A percentile compares a stretch with the other conserved stretches of the same genome.
Conservation (phyloP, 1,140 invertebrate genomes). For the Olivierus martensii region DNA sequence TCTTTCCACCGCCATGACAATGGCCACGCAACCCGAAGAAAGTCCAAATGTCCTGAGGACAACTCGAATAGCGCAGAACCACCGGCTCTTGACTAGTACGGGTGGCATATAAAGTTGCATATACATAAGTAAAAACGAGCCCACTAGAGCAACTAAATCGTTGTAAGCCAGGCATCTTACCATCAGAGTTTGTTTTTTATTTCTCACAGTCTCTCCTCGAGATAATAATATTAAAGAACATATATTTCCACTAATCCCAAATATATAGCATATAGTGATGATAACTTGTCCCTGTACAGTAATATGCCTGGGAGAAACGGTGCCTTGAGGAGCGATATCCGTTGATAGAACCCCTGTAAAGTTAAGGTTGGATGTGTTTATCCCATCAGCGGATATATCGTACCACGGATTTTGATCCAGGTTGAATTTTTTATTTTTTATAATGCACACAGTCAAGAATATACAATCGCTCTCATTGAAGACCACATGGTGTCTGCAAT, state of each 20-base stretch:
- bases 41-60: conserved; percentile 64
- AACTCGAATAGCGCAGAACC: conserved; percentile 48
- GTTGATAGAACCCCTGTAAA: too few relatives aligned
- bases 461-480: too few relatives aligned
- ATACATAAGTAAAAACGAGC: conserved; percentile 42
- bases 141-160: conserved; percentile 51
- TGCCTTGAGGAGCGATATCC: too few relatives aligned
- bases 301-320: neutral
- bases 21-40: conserved; percentile 68
- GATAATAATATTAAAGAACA: conserved; percentile 44
- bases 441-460: too few relatives aligned
- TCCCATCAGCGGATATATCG: too few relatives aligned
- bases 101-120: conserved; percentile 36
- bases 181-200: conserved; percentile 63
- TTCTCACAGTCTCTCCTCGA: conserved; percentile 34
- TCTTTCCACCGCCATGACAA: conserved; percentile 71
- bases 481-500: too few relatives aligned
- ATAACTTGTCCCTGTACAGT: conserved; percentile 28
- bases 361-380: too few relatives aligned
- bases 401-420: too few relatives aligned
- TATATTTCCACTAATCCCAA: conserved; percentile 43
- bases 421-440: too few relatives aligned
- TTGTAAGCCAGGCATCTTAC: conserved; percentile 59
- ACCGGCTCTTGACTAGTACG: conserved; percentile 7
- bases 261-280: conserved; percentile 39